Conservation (phyloP, 2,888 invertebrate species). For the Flexamia atlantica region DNA sequence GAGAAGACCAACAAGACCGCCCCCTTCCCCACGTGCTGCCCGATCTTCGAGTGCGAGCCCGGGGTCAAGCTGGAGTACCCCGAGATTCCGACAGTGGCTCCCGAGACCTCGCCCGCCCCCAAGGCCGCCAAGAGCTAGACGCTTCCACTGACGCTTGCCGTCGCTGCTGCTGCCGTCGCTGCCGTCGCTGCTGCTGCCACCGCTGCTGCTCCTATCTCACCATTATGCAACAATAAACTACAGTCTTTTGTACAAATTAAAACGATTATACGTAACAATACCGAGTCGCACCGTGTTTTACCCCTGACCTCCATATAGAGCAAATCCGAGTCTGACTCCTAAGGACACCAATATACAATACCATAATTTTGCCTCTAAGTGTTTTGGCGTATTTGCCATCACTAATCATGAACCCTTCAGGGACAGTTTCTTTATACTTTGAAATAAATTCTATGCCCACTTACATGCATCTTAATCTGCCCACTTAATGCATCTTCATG, state of each 20-base stretch:
- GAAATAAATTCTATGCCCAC: too few species aligned
- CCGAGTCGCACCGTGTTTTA: not conserved
- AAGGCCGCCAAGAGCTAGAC: constrained; percentile 67
- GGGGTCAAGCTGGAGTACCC: constrained; percentile 93
- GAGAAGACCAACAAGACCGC: constrained; percentile 95
- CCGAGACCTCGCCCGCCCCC: constrained; percentile 72
- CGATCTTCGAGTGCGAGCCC: constrained; percentile 90
- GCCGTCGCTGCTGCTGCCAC: too few species aligned
- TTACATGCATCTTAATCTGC: too few species aligned
- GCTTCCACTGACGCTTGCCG: not conserved
- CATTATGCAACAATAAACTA: constrained; percentile 9
- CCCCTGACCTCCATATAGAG: too few species aligned
- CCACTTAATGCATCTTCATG: too few species aligned
- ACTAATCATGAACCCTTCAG: too few species aligned
- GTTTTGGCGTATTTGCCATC: too few species aligned
- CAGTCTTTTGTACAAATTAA: constrained; percentile 26
- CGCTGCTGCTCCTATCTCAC: constrained; percentile 2
- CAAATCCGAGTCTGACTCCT: too few species aligned
- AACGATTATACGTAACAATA: constrained; percentile 19
- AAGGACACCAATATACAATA: too few species aligned
- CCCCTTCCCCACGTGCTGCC: constrained; percentile 92
- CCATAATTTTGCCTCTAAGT: too few species aligned
- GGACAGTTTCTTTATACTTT: too few species aligned
- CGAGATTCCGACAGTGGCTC: constrained; percentile 81
- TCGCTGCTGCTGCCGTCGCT: too few species aligned